phyloP scores from a whole-genome alignment of 1,140 invertebrate species.

The Pentalonia nigronervosa region DNA sequence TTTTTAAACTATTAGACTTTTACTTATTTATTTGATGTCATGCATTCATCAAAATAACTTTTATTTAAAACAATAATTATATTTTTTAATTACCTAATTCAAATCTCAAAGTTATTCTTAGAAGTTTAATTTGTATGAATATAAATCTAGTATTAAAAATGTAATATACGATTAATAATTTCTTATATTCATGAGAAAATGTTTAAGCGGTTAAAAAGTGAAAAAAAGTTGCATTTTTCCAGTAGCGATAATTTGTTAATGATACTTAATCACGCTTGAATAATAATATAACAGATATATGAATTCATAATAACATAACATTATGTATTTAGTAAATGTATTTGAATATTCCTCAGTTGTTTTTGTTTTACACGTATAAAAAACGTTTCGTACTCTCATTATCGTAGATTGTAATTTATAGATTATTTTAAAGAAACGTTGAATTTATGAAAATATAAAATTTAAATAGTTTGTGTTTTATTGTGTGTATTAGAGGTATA shows the following conservation, averaged over 20 bases:
- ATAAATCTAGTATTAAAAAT: neutral
- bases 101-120: neutral
- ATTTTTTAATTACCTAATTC: neutral
- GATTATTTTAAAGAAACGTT: neutral
- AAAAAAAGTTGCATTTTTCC: neutral
- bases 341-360: neutral
- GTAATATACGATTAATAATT: neutral
- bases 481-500: neutral
- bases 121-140: neutral
- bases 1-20: neutral
- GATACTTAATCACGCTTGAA: neutral
- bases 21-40: neutral
- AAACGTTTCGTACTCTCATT: neutral
- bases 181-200: neutral
- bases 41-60: neutral
- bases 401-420: neutral
- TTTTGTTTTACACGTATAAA: neutral
- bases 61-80: neutral
- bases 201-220: neutral
- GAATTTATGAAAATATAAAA: neutral
- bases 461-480: neutral
- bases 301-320: neutral
- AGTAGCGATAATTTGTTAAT: neutral
- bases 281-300: neutral
- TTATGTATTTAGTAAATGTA: neutral